Conservation (phyloP, 2,113 vertebrate genomes). For the Eublepharis macularius region DNA sequence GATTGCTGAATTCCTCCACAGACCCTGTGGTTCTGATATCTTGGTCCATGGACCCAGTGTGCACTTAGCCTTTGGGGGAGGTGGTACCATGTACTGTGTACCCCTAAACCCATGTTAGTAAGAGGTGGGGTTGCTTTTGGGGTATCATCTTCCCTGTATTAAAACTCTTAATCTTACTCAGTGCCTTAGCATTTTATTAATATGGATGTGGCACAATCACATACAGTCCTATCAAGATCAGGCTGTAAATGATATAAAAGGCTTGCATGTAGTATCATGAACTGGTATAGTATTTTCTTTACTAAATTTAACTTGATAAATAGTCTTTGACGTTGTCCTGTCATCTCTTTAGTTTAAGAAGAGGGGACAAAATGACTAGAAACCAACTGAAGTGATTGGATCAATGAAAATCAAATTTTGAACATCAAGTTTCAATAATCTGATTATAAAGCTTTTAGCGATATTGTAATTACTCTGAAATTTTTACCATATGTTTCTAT, state of each 20-base stretch:
- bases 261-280: conserved; percentile 24
- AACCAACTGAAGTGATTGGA: conserved; percentile 73
- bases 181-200: too few relatives aligned
- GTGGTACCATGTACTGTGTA: too few relatives aligned
- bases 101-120: too few relatives aligned
- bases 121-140: too few relatives aligned
- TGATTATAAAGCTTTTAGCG: conserved; percentile 83
- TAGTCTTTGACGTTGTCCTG: conserved; percentile 61
- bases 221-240: too few relatives aligned
- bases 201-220: too few relatives aligned
- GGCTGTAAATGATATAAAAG: conserved; percentile 21
- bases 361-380: conserved; percentile 35
- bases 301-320: conserved; percentile 15
- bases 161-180: too few relatives aligned
- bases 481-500: conserved; percentile 75
- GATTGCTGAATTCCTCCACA: too few relatives aligned
- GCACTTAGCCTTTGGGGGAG: too few relatives aligned
- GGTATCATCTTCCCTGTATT: too few relatives aligned
- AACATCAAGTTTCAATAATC: conserved; percentile 76
- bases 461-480: conserved; percentile 78
- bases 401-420: conserved; percentile 76
- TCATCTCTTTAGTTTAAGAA: conserved; percentile 66
- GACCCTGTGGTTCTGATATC: too few relatives aligned
- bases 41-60: too few relatives aligned
- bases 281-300: conserved; percentile 37